These are phyloP conservation scores for Arenaria interpres DNA, from an alignment of 2,113 vertebrate genomes.

Conservation along the genomic window DNA sequence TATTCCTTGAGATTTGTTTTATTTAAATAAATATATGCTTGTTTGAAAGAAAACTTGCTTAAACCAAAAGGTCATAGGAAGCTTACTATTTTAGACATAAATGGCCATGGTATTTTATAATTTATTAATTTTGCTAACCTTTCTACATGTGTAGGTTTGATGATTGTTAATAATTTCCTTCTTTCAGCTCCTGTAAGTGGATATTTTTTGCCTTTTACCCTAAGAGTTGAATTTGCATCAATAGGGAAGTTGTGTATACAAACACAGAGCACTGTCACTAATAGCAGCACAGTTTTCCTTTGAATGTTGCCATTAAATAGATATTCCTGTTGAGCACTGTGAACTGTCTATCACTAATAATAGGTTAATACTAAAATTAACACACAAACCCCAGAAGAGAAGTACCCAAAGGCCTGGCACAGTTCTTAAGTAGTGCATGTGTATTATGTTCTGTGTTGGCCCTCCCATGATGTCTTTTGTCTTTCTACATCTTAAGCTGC, in stretches of 20 bases:
- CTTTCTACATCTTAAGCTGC: neutral
- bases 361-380: neutral
- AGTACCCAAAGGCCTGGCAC: neutral
- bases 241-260: neutral
- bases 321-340: neutral
- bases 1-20: conserved; percentile 16
- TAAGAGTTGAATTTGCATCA: conserved; percentile 34
- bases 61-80: conserved; percentile 2
- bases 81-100: conserved; percentile 5
- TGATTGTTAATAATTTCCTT: conserved; percentile 34
- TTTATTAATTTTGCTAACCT: neutral
- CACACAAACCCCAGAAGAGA: neutral
- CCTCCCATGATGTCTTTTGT: neutral
- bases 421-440: neutral
- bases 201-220: neutral
- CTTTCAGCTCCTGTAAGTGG: neutral
- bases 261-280: neutral
- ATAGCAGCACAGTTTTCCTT: neutral
- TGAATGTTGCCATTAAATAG: neutral
- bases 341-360: neutral
- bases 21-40: conserved; percentile 36
- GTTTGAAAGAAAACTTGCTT: conserved; percentile 38
- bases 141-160: neutral
- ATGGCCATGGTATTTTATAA: neutral
- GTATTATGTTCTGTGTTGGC: neutral